Evolutionary conservation across 2,113 vertebrate species (phyloP).

Genomic region (Bothrops jararaca): DNA sequence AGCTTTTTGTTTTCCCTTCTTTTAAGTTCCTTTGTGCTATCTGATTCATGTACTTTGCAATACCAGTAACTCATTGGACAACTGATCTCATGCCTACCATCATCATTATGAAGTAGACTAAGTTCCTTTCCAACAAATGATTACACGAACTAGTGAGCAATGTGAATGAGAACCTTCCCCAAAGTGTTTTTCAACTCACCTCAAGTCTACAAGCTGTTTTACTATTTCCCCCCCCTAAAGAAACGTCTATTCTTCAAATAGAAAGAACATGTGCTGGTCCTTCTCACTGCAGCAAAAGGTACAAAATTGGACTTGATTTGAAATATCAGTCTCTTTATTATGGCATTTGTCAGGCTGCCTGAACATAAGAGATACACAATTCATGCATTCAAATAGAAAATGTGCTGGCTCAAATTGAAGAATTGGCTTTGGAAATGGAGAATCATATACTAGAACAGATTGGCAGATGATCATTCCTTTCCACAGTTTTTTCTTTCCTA

Average conservation of each 20-base stretch:
- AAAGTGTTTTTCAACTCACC: rapidly evolving
- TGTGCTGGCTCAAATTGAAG: not conserved
- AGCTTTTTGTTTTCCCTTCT: not conserved
- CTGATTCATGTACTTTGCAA: not conserved
- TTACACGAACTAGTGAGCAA: not conserved
- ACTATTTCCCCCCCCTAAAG: not conserved
- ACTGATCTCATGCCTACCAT: not conserved
- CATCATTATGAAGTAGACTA: not conserved
- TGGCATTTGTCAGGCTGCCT: not conserved
- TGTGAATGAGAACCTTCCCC: not conserved
- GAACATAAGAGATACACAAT: conserved; percentile 5
- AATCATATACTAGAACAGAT: conserved; percentile 8
- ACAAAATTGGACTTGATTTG: not conserved
- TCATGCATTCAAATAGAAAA: conserved; percentile 22
- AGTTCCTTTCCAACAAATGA: not conserved
- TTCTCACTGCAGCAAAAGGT: not conserved
- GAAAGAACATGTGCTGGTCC: not conserved
- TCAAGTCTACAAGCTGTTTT: not conserved
- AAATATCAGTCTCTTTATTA: not conserved
- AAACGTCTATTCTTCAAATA: not conserved
- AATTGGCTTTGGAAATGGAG: not conserved
- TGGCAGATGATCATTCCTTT: not conserved
- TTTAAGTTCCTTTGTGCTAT: not conserved
- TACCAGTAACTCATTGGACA: not conserved
- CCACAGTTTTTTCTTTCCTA: conserved; percentile 13